These are phyloP conservation scores for Nannospalax galili DNA, from an alignment of 2,113 vertebrate species.

Conservation along the genomic window DNA sequence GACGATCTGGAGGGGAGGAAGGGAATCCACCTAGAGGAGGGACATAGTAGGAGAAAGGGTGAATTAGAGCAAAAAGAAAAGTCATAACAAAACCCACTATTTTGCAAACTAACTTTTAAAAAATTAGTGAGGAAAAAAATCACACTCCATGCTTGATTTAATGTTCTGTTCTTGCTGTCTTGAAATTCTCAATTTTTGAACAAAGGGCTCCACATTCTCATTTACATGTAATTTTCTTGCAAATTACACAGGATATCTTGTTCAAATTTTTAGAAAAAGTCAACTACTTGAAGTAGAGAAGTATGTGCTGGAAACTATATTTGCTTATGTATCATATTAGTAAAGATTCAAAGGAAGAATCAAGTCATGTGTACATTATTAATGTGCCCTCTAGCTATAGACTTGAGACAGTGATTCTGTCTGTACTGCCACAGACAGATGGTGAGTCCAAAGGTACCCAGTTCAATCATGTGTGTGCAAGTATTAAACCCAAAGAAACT, in stretches of 20 bases:
- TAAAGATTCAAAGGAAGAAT: conserved; percentile 32
- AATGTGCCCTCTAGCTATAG: not conserved
- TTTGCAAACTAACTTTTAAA: not conserved
- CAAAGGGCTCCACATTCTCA: not conserved
- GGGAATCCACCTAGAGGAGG: not conserved
- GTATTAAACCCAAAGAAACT: conserved; percentile 19
- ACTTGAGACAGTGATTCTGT: conserved; percentile 12
- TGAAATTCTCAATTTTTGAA: conserved; percentile 22
- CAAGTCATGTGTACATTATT: conserved; percentile 6
- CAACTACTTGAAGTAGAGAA: conserved; percentile 47
- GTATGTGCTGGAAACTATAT: not conserved
- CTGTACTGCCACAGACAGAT: not conserved
- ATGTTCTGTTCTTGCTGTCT: not conserved
- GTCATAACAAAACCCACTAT: not conserved
- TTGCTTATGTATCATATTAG: not conserved
- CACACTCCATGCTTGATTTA: not conserved
- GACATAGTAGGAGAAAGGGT: too few species aligned
- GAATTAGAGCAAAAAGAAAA: not conserved
- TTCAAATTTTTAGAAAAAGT: conserved; percentile 24
- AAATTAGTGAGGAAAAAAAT: not conserved
- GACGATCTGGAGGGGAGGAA: not conserved
- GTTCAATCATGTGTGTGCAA: not conserved
- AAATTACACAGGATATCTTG: conserved; percentile 20
- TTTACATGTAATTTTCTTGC: conserved; percentile 48
- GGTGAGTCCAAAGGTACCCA: not conserved